Base-by-base conservation (phyloP, 2,113 vertebrate genomes). In the Hippocampus guttulatus region DNA sequence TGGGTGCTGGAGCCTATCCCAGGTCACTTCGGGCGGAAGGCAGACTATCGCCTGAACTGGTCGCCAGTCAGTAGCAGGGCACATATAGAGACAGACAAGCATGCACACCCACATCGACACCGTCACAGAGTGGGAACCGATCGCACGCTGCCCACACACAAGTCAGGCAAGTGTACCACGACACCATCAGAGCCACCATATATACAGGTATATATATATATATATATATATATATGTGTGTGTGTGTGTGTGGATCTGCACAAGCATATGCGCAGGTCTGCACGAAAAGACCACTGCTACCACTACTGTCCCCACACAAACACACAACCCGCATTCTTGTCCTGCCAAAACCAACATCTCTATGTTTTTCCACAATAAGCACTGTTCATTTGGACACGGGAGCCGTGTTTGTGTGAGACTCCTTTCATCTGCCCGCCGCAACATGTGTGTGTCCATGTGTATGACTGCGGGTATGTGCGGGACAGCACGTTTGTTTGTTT, bases 311-410 rank as follows among this genome's bases (percentile, higher is more conserved):
- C 52, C 66, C 72, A 78, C 54, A 60, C 51, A 63, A 67, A 52
- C 49, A 66, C 58, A 63, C 68, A 80, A 74, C 63, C 73, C 78
- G 85, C 78, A 87, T 88, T 87, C 81, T 75, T 85, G 78, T 87
- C 75, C 11, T 23, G 83, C 85, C 88, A 89, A 91, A 70, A 88
- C 82, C 83, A 90, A 90, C 85, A 90, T 75, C 72, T 49, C 74
- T 23, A 52, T 91, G 85, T 89, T 91, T 87, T 90, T 83, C 73
- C 68, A 82, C 79, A 88, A 89, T 80, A 85, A 88, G 83, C 78
- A 69, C 47, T 25, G 75, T 77, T 87, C 75, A 80, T 85, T 30
- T 86, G 41, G 45, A 84, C 74, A 85, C 82, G 81, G 83, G 78
- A 81, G 75, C 76, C 60, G 9, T 81, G 77, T 89, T 86, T 85